These are phyloP conservation scores for Pangasianodon hypophthalmus DNA, from an alignment of 2,113 vertebrate genomes.

Conservation along the genomic window DNA sequence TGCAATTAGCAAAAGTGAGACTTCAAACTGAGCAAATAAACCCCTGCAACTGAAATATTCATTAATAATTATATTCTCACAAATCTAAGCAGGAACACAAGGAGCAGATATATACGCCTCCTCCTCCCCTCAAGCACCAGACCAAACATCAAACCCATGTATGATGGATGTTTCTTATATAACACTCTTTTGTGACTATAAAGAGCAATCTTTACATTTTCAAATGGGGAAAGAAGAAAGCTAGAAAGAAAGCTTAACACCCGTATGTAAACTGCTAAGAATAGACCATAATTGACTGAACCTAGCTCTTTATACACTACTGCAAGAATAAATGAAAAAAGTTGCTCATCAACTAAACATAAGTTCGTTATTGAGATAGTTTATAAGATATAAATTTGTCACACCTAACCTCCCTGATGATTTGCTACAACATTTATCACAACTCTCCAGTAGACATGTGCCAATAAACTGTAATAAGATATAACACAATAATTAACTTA, in stretches of 20 bases:
- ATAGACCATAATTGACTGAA: not conserved
- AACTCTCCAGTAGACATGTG: not conserved
- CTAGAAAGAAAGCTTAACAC: not conserved
- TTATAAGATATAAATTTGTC: not conserved
- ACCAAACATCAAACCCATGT: not conserved
- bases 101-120: not conserved
- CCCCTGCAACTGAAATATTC: not conserved
- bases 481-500: not conserved
- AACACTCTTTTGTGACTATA: not conserved
- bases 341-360: not conserved
- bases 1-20: not conserved
- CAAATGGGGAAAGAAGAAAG: not conserved
- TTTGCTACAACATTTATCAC: not conserved
- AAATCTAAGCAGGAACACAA: not conserved
- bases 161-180: not conserved
- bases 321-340: not conserved
- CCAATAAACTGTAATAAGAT: not conserved
- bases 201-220: not conserved
- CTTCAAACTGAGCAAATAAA: not conserved
- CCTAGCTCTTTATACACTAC: not conserved
- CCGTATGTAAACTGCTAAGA: not conserved
- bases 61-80: not conserved
- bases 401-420: not conserved
- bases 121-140: not conserved
- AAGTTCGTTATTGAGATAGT: not conserved